Evolutionary conservation across 2,888 invertebrate genomes (phyloP).

Genomic region (Mesorhabditis belari): DNA sequence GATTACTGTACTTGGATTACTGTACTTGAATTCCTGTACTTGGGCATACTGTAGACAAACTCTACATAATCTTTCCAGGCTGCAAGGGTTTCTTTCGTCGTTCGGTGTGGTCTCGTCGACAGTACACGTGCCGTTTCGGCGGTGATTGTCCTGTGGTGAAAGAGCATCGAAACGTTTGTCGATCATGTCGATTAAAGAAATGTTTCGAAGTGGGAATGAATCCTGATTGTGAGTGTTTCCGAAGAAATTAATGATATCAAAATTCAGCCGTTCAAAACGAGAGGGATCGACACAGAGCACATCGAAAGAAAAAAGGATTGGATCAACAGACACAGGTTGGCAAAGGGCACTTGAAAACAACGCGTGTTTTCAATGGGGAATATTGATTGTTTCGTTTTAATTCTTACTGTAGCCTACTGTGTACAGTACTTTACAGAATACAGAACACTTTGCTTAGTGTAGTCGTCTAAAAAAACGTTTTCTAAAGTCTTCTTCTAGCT

Average conservation of each 20-base stretch:
- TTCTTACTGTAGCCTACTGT: too few relatives aligned
- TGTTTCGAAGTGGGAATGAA: slow-evolving; percentile 48
- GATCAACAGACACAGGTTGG: slow-evolving; percentile 5
- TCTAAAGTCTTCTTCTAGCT: too few relatives aligned
- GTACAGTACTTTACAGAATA: too few relatives aligned
- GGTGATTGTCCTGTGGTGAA: slow-evolving; percentile 45
- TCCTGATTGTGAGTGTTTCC: slow-evolving; percentile 34
- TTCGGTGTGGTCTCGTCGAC: slow-evolving; percentile 36
- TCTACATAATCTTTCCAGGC: too few relatives aligned
- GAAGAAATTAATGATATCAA: background rate
- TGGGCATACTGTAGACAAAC: too few relatives aligned
- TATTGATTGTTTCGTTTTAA: too few relatives aligned
- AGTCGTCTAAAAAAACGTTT: too few relatives aligned
- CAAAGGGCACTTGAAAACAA: background rate
- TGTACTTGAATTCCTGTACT: too few relatives aligned
- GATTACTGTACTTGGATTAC: too few relatives aligned
- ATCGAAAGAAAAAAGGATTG: slow-evolving; percentile 5
- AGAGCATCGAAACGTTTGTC: slow-evolving; percentile 44
- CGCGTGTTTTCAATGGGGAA: too few relatives aligned
- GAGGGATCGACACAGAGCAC: slow-evolving; percentile 29
- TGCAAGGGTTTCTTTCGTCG: slow-evolving; percentile 32
- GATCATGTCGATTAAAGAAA: slow-evolving; percentile 42
- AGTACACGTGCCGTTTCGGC: slow-evolving; percentile 43
- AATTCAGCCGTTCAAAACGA: slow-evolving; percentile 40
- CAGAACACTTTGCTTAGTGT: too few relatives aligned